Conservation (phyloP, 2,113 vertebrate genomes). For the Rhabdornis inornatus region DNA sequence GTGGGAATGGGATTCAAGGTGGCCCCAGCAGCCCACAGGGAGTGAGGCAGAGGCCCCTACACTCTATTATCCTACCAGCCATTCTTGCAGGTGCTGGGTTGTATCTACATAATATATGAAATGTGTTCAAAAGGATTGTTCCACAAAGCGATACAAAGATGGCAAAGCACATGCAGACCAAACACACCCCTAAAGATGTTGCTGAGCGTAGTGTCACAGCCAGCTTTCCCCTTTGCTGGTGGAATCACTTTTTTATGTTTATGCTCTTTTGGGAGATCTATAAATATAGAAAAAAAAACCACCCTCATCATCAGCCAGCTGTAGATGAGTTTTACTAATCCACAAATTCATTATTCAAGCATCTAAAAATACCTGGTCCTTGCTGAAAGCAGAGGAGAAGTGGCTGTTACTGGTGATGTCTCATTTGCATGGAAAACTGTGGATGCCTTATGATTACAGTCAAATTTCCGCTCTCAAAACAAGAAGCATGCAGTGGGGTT, state of each 20-base stretch:
- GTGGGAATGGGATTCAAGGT: not conserved
- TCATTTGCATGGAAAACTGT: not conserved
- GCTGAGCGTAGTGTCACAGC: accelerated
- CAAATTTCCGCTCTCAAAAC: not conserved
- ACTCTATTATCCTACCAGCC: not conserved
- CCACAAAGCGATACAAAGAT: not conserved
- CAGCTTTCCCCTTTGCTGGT: not conserved
- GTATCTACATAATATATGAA: not conserved
- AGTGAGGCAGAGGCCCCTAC: not conserved
- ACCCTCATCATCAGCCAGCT: not conserved
- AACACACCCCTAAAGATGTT: not conserved
- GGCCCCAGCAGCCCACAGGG: not conserved
- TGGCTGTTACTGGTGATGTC: not conserved
- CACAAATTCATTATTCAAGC: conserved; percentile 42
- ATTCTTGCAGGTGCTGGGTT: not conserved
- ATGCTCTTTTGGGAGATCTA: conserved; percentile 18
- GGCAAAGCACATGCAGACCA: not conserved
- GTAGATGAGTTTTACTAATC: conserved; percentile 37
- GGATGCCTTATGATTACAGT: not conserved
- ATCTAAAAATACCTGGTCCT: conserved; percentile 45
- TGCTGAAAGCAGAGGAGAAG: conserved; percentile 31
- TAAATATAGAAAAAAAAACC: conserved; percentile 21
- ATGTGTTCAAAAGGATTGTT: not conserved
- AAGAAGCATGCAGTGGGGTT: not conserved
- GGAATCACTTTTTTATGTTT: conserved; percentile 41